Evolutionary conservation across 1,140 invertebrate genomes (phyloP).

Genomic region (Scaptomyza pallida): DNA sequence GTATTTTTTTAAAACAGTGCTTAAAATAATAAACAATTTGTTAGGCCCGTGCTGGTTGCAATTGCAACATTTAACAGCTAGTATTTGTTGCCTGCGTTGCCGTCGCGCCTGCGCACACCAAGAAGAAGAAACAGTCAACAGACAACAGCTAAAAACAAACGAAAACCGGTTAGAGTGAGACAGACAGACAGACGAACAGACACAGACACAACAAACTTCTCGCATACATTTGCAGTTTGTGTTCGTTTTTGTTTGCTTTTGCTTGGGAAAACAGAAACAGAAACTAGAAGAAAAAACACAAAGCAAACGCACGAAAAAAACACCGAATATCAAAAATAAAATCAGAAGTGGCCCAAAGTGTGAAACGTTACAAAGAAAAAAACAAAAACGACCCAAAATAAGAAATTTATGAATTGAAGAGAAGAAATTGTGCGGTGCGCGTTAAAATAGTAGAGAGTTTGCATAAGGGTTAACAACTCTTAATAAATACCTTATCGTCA

Average conservation of each 20-base stretch:
- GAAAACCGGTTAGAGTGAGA: slow-evolving; percentile 69
- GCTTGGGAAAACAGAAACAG: slow-evolving; percentile 36
- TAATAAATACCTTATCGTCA: slow-evolving; percentile 48
- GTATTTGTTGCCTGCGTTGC: slow-evolving; percentile 8
- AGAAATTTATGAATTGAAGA: slow-evolving; percentile 24
- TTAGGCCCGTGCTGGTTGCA: slow-evolving; percentile 39
- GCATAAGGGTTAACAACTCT: slow-evolving; percentile 33
- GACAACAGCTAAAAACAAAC: slow-evolving; percentile 56
- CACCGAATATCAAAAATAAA: slow-evolving; percentile 18
- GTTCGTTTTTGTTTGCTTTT: slow-evolving; percentile 41
- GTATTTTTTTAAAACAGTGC: slow-evolving; percentile 27
- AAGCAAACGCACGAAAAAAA: slow-evolving; percentile 33
- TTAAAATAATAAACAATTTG: slow-evolving; percentile 52
- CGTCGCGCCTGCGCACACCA: slow-evolving; percentile 34
- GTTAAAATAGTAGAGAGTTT: slow-evolving; percentile 50
- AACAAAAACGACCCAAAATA: slow-evolving; percentile 14
- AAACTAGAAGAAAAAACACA: slow-evolving; percentile 45
- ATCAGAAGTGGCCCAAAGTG: slow-evolving; percentile 39
- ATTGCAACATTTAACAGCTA: slow-evolving; percentile 52
- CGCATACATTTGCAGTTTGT: slow-evolving; percentile 20
- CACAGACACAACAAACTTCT: slow-evolving; percentile 18
- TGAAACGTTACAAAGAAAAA: slow-evolving; percentile 43
- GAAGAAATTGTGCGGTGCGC: slow-evolving; percentile 21
- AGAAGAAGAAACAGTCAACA: slow-evolving; percentile 29
- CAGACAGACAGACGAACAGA: slow-evolving; percentile 36